Conservation (phyloP, 2,113 vertebrate species). For the Scomber scombrus region DNA sequence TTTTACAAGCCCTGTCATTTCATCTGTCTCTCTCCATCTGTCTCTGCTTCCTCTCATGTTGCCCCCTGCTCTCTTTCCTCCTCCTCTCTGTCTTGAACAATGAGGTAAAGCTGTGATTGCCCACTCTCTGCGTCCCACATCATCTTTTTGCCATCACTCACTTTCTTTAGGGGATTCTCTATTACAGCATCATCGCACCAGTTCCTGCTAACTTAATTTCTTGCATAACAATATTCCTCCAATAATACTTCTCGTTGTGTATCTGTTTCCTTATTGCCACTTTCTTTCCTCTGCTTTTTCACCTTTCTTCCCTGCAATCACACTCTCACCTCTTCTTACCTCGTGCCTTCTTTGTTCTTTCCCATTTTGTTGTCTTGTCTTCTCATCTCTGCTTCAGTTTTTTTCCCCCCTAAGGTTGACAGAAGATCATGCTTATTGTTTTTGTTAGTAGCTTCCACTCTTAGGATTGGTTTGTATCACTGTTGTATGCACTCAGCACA, state of each 20-base stretch:
- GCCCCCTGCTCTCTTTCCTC: constrained; percentile 36
- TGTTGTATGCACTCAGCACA: background rate
- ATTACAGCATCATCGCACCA: background rate
- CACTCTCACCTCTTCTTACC: constrained; percentile 11
- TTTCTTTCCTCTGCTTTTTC: background rate
- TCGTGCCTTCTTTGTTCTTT: constrained; percentile 18
- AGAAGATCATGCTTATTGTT: constrained; percentile 25
- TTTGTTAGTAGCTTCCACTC: constrained; percentile 23
- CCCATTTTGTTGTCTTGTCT: background rate
- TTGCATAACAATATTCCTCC: background rate
- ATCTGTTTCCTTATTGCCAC: background rate
- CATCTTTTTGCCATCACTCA: background rate
- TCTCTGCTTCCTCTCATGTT: constrained; percentile 14
- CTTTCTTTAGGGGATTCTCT: constrained; percentile 9
- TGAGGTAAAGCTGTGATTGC: constrained; percentile 28
- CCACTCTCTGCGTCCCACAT: background rate
- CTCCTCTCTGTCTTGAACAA: constrained; percentile 30
- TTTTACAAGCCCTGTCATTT: constrained; percentile 38
- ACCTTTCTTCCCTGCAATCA: constrained; percentile 1
- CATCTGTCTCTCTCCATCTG: constrained; percentile 18
- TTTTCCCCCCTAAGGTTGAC: constrained; percentile 1
- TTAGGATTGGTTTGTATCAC: constrained; percentile 1
- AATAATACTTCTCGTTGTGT: background rate
- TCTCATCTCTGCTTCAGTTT: constrained; percentile 11
- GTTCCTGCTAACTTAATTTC: background rate